Conservation (phyloP, 92 coral and sea anemone species). For the Epizoanthus fatuus region DNA sequence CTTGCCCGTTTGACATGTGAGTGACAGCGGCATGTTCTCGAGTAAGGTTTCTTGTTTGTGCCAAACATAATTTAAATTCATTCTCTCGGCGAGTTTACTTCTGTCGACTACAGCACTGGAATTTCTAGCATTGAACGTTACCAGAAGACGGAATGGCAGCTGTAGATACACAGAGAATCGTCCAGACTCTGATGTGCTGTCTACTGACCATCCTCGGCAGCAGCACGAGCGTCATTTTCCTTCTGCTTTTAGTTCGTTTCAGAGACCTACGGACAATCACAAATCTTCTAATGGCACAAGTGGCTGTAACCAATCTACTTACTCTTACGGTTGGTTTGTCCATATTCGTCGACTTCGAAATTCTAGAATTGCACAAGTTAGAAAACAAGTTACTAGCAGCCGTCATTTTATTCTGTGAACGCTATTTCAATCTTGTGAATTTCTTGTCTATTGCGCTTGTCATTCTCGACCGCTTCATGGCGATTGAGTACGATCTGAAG, state of each 20-base stretch:
- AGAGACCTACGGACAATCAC: constrained; percentile 25
- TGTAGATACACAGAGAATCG: too few species aligned
- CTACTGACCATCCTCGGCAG: too few species aligned
- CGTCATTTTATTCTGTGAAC: constrained; percentile 5
- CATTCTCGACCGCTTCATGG: constrained; percentile 17
- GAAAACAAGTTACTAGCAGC: constrained; percentile 7
- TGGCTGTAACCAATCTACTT: constrained; percentile 7
- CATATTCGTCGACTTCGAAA: constrained; percentile 15
- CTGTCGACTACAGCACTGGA: too few species aligned
- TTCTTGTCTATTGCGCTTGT: constrained; percentile 16
- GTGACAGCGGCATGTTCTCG: too few species aligned
- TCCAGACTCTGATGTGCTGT: too few species aligned
- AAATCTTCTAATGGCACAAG: constrained; percentile 23
- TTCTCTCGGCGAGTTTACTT: too few species aligned
- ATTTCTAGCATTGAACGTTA: too few species aligned
- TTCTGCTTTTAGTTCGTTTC: constrained; percentile 27
- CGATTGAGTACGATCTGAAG: constrained; percentile 16
- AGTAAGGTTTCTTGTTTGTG: too few species aligned
- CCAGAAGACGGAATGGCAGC: too few species aligned
- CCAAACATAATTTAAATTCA: too few species aligned
- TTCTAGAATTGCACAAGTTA: constrained; percentile 25
- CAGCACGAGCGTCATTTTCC: not conserved
- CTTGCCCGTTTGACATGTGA: too few species aligned
- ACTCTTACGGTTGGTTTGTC: constrained; percentile 25
- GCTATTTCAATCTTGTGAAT: constrained; percentile 15